Evolutionary conservation across 2,888 invertebrate genomes (phyloP).

Genomic region (Catocala nupta): DNA sequence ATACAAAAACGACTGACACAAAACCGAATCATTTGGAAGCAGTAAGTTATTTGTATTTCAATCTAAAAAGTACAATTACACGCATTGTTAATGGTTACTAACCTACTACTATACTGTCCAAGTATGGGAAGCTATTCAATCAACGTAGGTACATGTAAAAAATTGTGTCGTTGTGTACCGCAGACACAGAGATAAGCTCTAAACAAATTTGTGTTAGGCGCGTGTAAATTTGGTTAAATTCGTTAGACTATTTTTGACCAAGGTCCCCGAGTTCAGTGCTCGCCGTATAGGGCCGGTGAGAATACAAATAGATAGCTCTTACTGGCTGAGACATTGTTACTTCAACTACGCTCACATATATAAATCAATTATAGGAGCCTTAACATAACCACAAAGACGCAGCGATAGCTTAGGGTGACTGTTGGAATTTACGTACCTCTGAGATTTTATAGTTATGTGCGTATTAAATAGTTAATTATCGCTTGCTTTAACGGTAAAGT

Average conservation of each 20-base stretch:
- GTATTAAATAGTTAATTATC: no score
- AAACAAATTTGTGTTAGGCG: conserved; percentile 69
- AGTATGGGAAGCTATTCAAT: conserved; percentile 28
- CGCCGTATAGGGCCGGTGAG: conserved; percentile 63
- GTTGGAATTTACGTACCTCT: no score
- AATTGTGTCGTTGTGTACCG: conserved; percentile 39
- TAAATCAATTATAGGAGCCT: neutral
- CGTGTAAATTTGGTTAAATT: conserved; percentile 77
- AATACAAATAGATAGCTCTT: conserved; percentile 35
- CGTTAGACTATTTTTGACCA: conserved; percentile 74
- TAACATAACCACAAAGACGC: no score
- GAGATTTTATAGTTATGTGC: no score
- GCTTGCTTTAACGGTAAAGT: no score
- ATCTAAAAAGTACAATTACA: conserved; percentile 16
- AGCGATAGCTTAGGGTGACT: no score
- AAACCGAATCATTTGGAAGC: conserved; percentile 1
- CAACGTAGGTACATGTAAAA: conserved; percentile 23
- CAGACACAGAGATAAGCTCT: conserved; percentile 63
- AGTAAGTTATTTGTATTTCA: no score
- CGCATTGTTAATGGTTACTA: conserved; percentile 5
- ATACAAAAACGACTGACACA: conserved; percentile 17
- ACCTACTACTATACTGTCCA: conserved; percentile 10
- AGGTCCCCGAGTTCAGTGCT: conserved; percentile 74
- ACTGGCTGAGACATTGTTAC: conserved; percentile 25
- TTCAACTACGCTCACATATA: conserved; percentile 6